A percentile compares a stretch with the other conserved stretches of the same genome.
These are phyloP conservation scores for Aurelia coerulea DNA, from an alignment of 30 jellyfish, hydroid and myxozoan species.

Conservation along the genomic window DNA sequence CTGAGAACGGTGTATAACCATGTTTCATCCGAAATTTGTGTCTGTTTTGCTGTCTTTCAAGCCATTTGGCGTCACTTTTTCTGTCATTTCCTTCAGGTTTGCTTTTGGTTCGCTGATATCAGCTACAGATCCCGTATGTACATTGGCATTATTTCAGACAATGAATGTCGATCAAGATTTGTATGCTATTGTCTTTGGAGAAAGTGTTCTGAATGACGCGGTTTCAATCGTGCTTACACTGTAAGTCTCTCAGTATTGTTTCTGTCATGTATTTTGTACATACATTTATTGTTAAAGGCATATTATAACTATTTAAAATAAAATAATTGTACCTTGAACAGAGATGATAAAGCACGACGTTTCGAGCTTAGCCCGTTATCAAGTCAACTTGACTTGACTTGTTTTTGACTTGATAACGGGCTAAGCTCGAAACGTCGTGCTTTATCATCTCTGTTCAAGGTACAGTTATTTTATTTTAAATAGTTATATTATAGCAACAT, in stretches of 20 bases:
- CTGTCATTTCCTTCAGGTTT: constrained; percentile 41
- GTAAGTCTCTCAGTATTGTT: constrained; percentile 51
- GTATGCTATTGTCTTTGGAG: constrained; percentile 96
- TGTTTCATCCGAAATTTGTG: neutral
- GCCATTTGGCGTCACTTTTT: neutral
- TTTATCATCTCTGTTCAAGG: no score
- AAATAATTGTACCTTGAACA: no score
- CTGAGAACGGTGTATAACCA: no score
- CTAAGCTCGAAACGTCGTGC: no score
- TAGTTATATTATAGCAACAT: no score
- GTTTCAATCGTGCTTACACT: constrained; percentile 86
- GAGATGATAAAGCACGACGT: no score
- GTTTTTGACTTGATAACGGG: no score
- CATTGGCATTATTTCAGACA: constrained; percentile 87
- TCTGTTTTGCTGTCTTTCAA: neutral
- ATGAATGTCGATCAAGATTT: constrained; percentile 95
- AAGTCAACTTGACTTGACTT: no score
- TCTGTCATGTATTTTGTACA: neutral
- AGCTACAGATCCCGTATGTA: constrained; percentile 98
- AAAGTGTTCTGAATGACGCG: constrained; percentile 94
- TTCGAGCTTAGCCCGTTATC: no score
- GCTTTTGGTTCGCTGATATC: constrained; percentile 93
- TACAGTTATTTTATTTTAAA: no score
- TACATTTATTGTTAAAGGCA: no score
- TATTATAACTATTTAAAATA: no score